A percentile compares a stretch with the other conserved stretches of the same genome.
phyloP scores from a whole-genome alignment of 2,888 invertebrate species.

The Sphaeridia pumilis region DNA sequence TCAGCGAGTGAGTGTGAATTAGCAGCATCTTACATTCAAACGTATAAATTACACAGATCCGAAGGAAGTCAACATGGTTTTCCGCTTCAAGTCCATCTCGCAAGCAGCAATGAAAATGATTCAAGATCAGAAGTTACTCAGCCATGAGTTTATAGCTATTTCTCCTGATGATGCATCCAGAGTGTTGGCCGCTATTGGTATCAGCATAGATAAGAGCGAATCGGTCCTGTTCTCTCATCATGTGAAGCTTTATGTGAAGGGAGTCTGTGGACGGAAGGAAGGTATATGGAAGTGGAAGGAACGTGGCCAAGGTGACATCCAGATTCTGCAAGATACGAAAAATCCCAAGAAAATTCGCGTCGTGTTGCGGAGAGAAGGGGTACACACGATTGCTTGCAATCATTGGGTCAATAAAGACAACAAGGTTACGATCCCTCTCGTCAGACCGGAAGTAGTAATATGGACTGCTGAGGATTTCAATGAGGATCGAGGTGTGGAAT shows the following conservation, averaged over 20 bases:
- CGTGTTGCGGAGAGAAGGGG: constrained; percentile 76
- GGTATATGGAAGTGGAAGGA: constrained; percentile 89
- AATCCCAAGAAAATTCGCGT: constrained; percentile 59
- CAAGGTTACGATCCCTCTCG: constrained; percentile 36
- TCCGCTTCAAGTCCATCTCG: no score
- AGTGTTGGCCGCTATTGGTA: no score
- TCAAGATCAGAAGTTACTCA: no score
- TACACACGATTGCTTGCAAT: constrained; percentile 39
- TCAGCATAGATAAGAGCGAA: constrained; percentile 87
- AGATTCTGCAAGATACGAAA: constrained; percentile 57
- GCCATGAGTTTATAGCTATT: no score
- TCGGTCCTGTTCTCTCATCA: constrained; percentile 61
- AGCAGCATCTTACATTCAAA: no score
- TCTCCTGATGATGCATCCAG: no score
- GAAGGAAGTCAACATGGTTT: no score
- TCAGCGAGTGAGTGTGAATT: no score
- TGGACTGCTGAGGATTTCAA: constrained; percentile 40
- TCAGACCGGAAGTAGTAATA: constrained; percentile 36
- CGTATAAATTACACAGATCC: no score
- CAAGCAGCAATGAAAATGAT: no score
- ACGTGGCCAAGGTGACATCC: constrained; percentile 18
- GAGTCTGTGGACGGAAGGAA: constrained; percentile 47
- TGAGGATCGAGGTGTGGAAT: constrained; percentile 38
- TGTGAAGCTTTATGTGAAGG: constrained; percentile 56
- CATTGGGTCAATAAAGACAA: constrained; percentile 37